Percentiles rank a stretch among this genome's conserved stretches.
phyloP scores from a whole-genome alignment of 2,797 vertebrate species.

The Menidia menidia region DNA sequence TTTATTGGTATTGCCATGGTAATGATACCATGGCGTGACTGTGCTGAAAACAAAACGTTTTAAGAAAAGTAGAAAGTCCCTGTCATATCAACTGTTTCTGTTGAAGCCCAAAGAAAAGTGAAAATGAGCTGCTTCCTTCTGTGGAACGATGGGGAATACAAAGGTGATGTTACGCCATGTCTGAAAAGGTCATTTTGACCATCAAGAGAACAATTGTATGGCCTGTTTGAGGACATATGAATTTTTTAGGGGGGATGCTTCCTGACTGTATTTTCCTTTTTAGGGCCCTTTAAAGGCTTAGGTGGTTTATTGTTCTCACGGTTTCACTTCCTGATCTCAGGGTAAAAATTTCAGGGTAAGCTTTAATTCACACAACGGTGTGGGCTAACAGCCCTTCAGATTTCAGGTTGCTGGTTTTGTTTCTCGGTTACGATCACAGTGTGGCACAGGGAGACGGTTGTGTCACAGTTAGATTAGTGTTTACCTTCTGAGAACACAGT shows the following conservation, averaged over 20 bases:
- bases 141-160: neutral
- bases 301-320: neutral
- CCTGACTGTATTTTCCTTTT: neutral
- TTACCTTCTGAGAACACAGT: constrained; percentile 43
- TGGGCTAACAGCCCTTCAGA: constrained; percentile 2
- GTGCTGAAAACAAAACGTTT: constrained; percentile 4
- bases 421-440: constrained; percentile 69
- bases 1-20: neutral
- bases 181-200: neutral
- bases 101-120: neutral
- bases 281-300: neutral
- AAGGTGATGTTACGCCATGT: neutral
- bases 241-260: neutral
- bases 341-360: constrained; percentile 12
- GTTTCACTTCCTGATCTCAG: constrained; percentile 54
- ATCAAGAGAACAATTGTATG: neutral
- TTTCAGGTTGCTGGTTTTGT: constrained; percentile 41
- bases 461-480: constrained; percentile 13
- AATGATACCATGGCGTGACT: constrained; percentile 18
- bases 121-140: neutral
- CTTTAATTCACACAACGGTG: accelerated
- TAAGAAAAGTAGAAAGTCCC: too few species aligned
- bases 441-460: constrained; percentile 27
- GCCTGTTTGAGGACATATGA: neutral
- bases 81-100: too few species aligned